Evolutionary conservation across 2,113 vertebrate genomes (phyloP).

Genomic region (Cygnus buccinator): DNA sequence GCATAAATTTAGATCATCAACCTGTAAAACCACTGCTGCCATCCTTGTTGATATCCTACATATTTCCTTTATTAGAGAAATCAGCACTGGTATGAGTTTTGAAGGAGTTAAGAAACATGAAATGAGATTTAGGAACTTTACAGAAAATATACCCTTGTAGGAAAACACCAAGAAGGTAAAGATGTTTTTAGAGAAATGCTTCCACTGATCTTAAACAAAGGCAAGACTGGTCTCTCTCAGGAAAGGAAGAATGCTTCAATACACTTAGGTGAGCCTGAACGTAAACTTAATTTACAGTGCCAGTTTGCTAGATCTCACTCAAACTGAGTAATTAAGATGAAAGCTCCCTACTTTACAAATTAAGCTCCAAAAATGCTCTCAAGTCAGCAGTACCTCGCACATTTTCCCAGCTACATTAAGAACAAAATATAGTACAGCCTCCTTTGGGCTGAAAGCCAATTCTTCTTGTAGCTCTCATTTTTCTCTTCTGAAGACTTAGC

Average conservation of each 20-base stretch:
- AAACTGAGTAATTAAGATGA: not conserved
- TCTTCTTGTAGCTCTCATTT: not conserved
- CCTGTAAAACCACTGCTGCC: not conserved
- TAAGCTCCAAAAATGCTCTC: not conserved
- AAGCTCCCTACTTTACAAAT: not conserved
- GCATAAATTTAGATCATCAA: not conserved
- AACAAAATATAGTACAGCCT: not conserved
- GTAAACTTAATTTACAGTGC: not conserved
- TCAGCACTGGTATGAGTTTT: not conserved
- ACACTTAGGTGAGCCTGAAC: not conserved
- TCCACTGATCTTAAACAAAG: not conserved
- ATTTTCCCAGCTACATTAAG: not conserved
- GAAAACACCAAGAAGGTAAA: not conserved
- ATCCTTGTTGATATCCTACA: not conserved
- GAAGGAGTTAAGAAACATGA: not conserved
- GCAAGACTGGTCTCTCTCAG: not conserved
- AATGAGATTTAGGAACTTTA: not conserved
- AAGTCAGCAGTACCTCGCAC: not conserved
- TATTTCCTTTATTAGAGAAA: not conserved
- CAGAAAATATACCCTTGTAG: not conserved
- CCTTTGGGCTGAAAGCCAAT: not conserved
- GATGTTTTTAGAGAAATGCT: not conserved
- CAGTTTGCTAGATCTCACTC: not conserved
- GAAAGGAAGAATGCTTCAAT: not conserved
- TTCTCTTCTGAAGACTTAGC: constrained; percentile 1